phyloP scores from a whole-genome alignment of 2,888 invertebrate species.

The Ichneumoninae sp. region DNA sequence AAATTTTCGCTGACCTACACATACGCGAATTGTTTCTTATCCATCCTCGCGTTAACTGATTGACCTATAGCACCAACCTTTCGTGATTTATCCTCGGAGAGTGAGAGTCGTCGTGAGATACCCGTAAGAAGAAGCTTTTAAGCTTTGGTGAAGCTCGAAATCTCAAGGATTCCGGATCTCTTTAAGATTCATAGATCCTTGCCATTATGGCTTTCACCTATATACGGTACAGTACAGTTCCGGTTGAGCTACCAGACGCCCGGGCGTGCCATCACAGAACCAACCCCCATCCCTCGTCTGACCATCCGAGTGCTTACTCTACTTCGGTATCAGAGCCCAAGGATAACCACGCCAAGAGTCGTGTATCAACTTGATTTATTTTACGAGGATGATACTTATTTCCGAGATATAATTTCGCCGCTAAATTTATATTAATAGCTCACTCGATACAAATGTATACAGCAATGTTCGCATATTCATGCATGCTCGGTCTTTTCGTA shows the following conservation, averaged over 20 bases:
- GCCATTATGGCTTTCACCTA: conserved; percentile 17
- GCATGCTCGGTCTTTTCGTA: too few species aligned
- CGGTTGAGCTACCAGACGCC: conserved; percentile 15
- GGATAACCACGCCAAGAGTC: conserved; percentile 26
- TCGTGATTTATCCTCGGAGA: conserved; percentile 13
- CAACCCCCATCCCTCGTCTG: conserved; percentile 14
- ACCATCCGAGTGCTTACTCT: conserved; percentile 41
- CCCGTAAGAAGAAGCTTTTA: conserved; percentile 13
- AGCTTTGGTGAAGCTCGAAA: conserved; percentile 15
- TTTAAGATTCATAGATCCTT: conserved; percentile 45
- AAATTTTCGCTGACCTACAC: conserved; percentile 38
- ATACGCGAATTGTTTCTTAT: conserved; percentile 41
- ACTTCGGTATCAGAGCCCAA: conserved; percentile 29
- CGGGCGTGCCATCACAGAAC: conserved; percentile 1
- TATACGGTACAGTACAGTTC: neutral
- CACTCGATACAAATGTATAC: neutral
- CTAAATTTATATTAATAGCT: conserved; percentile 4
- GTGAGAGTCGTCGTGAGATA: neutral
- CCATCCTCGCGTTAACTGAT: conserved; percentile 27
- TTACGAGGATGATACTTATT: conserved; percentile 30
- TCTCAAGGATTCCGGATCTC: conserved; percentile 35
- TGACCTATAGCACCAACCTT: conserved; percentile 23
- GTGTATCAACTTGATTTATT: conserved; percentile 46
- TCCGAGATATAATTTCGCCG: neutral
- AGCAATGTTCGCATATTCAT: neutral